Base-by-base conservation (phyloP, 2,113 vertebrate species). In the Thalassarche chlororhynchos region DNA sequence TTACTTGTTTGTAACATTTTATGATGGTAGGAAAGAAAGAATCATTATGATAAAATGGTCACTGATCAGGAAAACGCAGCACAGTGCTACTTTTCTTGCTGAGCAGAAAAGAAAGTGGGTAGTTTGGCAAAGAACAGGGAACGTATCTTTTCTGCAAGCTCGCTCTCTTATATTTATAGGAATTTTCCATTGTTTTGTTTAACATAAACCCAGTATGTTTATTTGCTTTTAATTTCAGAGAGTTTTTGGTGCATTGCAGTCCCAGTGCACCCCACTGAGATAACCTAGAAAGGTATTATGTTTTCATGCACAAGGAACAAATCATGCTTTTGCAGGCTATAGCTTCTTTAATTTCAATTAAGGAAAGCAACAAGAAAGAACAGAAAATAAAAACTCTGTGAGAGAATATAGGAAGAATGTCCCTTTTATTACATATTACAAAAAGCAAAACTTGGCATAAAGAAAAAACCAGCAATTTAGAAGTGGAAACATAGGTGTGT, bases 161-260 rank as follows among this genome's bases (percentile, higher is more conserved):
- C 11, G 1, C 25, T 70, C 24, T 78, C 68, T 51, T 82, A 55
- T 84, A 84, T 65, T 57, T 68, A 91, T 52, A 68, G 47, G 78
- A 92, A 47, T 70, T 92, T 94, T 95, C 89, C 12, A 8, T 49
- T 83, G 36, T 90, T 96, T 96, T 80, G 12, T 89, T 94, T 94
- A 85, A 87, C 29, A 13, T 52, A 71, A 92, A 85, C 20, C 6
- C 47, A 46, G 36, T 47, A 72, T 58, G 42, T 79, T 90, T 94
- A 82, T 93, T 96, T 89, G 77, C 34, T 91, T 94, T 95, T 94
- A 83, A 84, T 95, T 95, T 87, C 49, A 66, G 38, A 79, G 29
- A 17, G 34, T 0, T 76, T 96, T 94, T 95, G 93, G 87, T 94
- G 87, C 86, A 92, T 79, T 96, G 95, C 93, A 95, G 86, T 90